A percentile compares a stretch with the other conserved stretches of the same genome.
phyloP scores from a whole-genome alignment of 30 jellyfish, hydroid and myxozoan genomes.

The Turritopsis rubra region DNA sequence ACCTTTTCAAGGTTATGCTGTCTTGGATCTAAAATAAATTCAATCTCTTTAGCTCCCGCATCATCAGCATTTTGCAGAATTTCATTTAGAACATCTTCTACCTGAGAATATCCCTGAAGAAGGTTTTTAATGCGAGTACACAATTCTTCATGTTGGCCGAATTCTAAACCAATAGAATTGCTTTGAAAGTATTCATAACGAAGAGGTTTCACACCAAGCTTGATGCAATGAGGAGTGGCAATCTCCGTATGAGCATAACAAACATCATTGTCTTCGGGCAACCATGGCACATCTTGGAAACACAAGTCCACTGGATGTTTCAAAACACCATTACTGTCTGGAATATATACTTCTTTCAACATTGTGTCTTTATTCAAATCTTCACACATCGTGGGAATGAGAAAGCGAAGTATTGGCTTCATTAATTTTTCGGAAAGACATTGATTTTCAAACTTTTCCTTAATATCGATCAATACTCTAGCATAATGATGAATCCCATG shows the following conservation, averaged over 20 bases:
- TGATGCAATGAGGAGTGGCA: conserved; percentile 29
- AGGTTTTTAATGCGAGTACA: conserved; percentile 59
- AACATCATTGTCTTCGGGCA: conserved; percentile 14
- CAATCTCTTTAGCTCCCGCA: conserved; percentile 75
- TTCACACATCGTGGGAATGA: conserved; percentile 1
- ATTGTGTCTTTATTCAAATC: background rate
- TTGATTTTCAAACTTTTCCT: background rate
- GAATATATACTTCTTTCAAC: conserved; percentile 13
- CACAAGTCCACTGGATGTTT: conserved; percentile 5
- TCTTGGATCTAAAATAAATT: conserved; percentile 42
- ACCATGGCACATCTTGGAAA: conserved; percentile 52
- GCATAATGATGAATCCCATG: conserved; percentile 21
- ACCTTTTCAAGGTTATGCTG: conserved; percentile 28
- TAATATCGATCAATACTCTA: conserved; percentile 14
- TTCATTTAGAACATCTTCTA: conserved; percentile 51
- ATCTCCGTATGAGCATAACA: conserved; percentile 39
- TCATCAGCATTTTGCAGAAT: conserved; percentile 86
- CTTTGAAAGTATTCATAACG: conserved; percentile 33
- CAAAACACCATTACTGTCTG: conserved; percentile 42
- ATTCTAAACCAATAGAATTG: conserved; percentile 17
- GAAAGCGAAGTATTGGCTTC: conserved; percentile 13
- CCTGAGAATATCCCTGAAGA: conserved; percentile 50
- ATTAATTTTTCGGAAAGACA: conserved; percentile 16
- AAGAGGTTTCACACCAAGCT: conserved; percentile 49
- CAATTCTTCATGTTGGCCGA: conserved; percentile 71